phyloP scores from a whole-genome alignment of 2,113 vertebrate species.

The Struthidea cinerea region DNA sequence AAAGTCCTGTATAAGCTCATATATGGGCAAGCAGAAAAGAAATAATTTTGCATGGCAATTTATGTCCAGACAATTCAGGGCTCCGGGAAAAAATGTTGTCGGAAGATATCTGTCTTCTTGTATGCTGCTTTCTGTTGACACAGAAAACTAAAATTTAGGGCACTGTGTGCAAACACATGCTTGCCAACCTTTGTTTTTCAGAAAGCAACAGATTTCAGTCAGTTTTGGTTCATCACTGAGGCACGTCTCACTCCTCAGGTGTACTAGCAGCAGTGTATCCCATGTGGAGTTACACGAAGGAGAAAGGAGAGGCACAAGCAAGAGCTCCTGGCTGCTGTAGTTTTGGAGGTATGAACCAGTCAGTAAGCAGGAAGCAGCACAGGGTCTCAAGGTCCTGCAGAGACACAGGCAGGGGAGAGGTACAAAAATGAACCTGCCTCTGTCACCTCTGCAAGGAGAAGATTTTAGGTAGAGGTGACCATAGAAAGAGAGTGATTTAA shows the following conservation, averaged over 20 bases:
- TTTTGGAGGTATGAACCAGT: not conserved
- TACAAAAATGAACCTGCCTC: not conserved
- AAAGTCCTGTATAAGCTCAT: not conserved
- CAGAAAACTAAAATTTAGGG: not conserved
- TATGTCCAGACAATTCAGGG: not conserved
- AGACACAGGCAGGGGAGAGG: not conserved
- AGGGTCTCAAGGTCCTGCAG: not conserved
- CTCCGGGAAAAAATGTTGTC: not conserved
- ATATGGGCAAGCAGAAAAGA: not conserved
- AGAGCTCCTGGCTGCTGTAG: not conserved
- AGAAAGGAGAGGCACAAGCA: not conserved
- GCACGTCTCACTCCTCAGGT: not conserved
- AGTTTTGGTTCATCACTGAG: not conserved
- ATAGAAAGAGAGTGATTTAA: not conserved
- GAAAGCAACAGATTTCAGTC: not conserved
- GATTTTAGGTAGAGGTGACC: not conserved
- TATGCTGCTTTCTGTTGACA: not conserved
- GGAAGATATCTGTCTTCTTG: not conserved
- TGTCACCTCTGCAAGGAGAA: not conserved
- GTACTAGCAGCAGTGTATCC: not conserved
- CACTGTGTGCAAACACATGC: not conserved
- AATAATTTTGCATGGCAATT: not conserved
- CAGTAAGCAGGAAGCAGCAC: accelerated
- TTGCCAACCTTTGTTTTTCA: not conserved
- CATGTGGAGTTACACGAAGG: not conserved